Base-by-base conservation (phyloP, 30 jellyfish, hydroid and myxozoan genomes). In the Aurelia aurita complex sp. Pacific region DNA sequence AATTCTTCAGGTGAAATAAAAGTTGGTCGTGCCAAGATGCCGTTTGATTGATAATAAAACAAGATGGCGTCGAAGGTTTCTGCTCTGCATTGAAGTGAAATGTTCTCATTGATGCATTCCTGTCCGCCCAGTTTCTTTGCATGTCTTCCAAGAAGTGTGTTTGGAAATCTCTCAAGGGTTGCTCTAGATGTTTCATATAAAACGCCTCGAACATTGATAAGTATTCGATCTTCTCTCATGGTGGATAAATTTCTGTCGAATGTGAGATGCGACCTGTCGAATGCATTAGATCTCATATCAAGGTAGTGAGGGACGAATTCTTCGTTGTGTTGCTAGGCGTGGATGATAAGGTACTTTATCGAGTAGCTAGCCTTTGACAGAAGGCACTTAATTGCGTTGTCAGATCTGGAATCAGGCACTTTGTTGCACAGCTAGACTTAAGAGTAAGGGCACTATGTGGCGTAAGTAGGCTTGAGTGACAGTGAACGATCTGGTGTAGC, bases 31-130 rank as follows among this genome's bases (percentile, higher is more conserved):
- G 96, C 67, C 76, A 92, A 85, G 42, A 62, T 86, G 23, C 98
- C 98, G 2, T 69, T 40, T 62, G 98, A 92, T 50, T 92, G 98
- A 68, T 92, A 92, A 62, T 85, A 92, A 53, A 77, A 92, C 64
- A 92, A 64, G 18, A 92, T 87, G 13, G 98, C 98, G 32, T 86
- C 98, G 82, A 92, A 92, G 5, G 86, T 55, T 14, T 79, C 80
- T 53, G 92, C 92, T 53, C 91, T 87, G 85, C 97, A 66, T 64
- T 86, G 59, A 38, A 92, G 82, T 53, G 71, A 80, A 33, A 73
- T 76, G 65, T 50, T 71, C 0, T 77, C 55, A 0, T 83, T 51
- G 3, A 17, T 29, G 10, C 16, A 38, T 29, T 89, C 53, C 55
- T 50, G 50, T 10, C 13, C 57, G 34, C 17, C 12, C 11, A 51